Evolutionary conservation across 1,140 invertebrate species (phyloP).

Genomic region (Hermetia illucens): DNA sequence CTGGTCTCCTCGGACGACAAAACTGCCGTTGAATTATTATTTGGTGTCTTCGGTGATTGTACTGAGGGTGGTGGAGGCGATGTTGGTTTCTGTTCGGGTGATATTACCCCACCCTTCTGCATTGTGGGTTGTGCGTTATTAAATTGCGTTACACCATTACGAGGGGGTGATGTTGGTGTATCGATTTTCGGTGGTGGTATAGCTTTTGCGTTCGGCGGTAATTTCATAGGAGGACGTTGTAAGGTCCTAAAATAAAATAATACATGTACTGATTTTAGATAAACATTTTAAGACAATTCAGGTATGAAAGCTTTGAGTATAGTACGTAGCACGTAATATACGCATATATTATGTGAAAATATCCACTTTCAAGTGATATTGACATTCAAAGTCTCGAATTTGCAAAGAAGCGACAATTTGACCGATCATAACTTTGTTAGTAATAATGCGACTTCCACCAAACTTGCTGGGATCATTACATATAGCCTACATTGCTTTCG

Average conservation of each 20-base stretch:
- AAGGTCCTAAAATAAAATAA: constrained; percentile 19
- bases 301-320: neutral
- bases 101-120: constrained; percentile 5
- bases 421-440: too few species aligned
- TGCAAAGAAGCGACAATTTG: too few species aligned
- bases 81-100: neutral
- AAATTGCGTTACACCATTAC: constrained; percentile 4
- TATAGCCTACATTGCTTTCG: too few species aligned
- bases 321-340: too few species aligned
- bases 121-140: constrained; percentile 8
- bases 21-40: constrained; percentile 12
- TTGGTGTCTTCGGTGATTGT: constrained; percentile 6
- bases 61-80: neutral
- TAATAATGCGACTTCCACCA: too few species aligned
- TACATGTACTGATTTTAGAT: too few species aligned
- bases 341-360: too few species aligned
- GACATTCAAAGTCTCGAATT: too few species aligned
- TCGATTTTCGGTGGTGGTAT: constrained; percentile 29
- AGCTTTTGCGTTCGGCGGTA: constrained; percentile 29
- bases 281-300: neutral
- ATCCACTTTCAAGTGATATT: too few species aligned
- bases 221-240: constrained; percentile 27
- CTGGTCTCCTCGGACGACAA: neutral
- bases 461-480: too few species aligned
- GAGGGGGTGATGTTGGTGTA: constrained; percentile 25